A percentile compares a stretch with the other conserved stretches of the same genome.
These are phyloP conservation scores for Chelidonichthys spinosus DNA, from an alignment of 2,797 vertebrate genomes.

Conservation along the genomic window DNA sequence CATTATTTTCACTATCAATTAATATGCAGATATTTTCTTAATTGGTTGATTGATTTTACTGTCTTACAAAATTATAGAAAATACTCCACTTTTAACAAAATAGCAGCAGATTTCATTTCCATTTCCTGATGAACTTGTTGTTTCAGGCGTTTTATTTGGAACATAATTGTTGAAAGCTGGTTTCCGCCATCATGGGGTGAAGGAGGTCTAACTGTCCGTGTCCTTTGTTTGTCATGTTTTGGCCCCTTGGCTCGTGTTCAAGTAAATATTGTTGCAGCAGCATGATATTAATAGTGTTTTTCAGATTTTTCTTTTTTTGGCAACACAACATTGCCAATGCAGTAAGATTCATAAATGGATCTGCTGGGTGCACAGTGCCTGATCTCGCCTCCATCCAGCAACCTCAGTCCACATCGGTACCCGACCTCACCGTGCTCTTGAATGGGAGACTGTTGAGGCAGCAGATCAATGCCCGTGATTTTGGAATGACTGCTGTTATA, in stretches of 20 bases:
- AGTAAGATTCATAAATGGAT: neutral
- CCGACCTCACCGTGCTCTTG: constrained; percentile 8
- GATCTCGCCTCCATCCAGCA: constrained; percentile 9
- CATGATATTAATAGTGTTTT: neutral
- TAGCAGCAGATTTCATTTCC: neutral
- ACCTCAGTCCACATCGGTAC: constrained; percentile 1
- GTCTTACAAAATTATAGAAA: too few relatives aligned
- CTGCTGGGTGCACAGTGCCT: neutral
- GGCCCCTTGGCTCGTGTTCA: neutral
- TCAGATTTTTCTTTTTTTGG: neutral
- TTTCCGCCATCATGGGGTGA: neutral
- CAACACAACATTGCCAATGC: neutral
- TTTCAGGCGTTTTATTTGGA: neutral
- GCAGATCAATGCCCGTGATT: neutral
- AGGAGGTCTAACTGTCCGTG: neutral
- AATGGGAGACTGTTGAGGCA: constrained; percentile 1
- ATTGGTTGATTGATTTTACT: too few relatives aligned
- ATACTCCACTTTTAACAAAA: neutral
- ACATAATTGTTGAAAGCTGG: neutral
- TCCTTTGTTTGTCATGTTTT: neutral
- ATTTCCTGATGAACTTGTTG: neutral
- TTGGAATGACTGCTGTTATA: neutral
- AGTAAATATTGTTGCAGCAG: neutral
- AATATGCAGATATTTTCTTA: neutral
- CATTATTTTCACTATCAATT: too few relatives aligned